These are phyloP conservation scores for Pipa parva DNA, from an alignment of 2,113 vertebrate species.

Conservation along the genomic window DNA sequence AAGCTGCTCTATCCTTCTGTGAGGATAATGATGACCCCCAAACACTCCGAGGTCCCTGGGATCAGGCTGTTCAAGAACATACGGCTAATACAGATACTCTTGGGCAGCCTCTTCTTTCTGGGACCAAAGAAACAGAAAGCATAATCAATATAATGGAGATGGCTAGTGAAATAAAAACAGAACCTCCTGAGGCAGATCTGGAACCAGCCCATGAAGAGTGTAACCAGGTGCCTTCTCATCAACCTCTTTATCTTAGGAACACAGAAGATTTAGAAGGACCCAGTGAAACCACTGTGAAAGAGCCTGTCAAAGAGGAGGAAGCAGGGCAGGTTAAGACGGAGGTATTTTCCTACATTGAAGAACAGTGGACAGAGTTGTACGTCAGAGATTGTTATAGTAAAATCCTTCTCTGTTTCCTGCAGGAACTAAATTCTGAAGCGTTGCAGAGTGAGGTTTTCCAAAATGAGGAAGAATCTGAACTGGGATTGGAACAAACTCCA, in stretches of 20 bases:
- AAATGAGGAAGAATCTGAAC: slow-evolving; percentile 17
- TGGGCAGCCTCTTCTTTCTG: slow-evolving; percentile 48
- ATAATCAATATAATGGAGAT: slow-evolving; percentile 63
- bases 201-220: slow-evolving; percentile 14
- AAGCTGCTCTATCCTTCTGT: slow-evolving; percentile 91
- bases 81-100: slow-evolving; percentile 66
- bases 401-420: neutral
- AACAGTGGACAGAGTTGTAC: neutral
- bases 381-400: no score
- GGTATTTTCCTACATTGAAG: slow-evolving; percentile 57
- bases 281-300: slow-evolving; percentile 4
- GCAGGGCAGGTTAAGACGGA: slow-evolving; percentile 63
- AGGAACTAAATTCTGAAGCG: slow-evolving; percentile 13
- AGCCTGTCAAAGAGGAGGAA: slow-evolving; percentile 43
- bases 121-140: slow-evolving; percentile 64
- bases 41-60: slow-evolving; percentile 86
- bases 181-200: slow-evolving; percentile 61
- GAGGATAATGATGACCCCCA: slow-evolving; percentile 89
- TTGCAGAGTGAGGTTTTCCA: slow-evolving; percentile 15
- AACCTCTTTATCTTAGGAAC: slow-evolving; percentile 11
- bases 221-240: neutral
- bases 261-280: slow-evolving; percentile 2
- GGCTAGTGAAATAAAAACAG: slow-evolving; percentile 64
- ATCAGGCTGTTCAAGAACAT: slow-evolving; percentile 68
- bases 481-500: neutral